Evolutionary conservation across 2,797 vertebrate species (phyloP).

Genomic region (Periophthalmus magnuspinnatus): DNA sequence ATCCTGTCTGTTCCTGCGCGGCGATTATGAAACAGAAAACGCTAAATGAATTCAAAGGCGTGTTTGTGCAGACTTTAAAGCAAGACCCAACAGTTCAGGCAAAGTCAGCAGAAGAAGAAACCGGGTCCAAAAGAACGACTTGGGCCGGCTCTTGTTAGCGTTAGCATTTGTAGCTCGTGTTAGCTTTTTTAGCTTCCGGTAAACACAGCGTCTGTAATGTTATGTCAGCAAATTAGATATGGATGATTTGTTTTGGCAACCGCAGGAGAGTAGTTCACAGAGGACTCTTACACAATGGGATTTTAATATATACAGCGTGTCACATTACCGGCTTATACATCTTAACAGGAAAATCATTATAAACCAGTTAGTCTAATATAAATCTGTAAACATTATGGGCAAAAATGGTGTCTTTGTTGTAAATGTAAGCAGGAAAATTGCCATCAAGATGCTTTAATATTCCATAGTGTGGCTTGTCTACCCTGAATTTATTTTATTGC

Average conservation of each 20-base stretch:
- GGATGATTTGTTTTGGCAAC: neutral
- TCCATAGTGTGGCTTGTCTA: too few species aligned
- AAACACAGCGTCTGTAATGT: neutral
- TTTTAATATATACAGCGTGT: neutral
- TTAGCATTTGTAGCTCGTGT: neutral
- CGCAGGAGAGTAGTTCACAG: neutral
- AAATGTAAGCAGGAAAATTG: too few species aligned
- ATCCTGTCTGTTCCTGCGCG: constrained; percentile 34
- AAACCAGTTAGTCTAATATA: too few species aligned
- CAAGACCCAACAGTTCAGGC: constrained; percentile 20
- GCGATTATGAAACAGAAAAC: constrained; percentile 13
- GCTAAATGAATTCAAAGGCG: constrained; percentile 14
- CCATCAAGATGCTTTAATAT: too few species aligned
- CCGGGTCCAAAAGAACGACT: constrained; percentile 7
- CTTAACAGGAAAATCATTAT: neutral
- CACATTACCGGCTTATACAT: neutral
- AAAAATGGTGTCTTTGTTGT: too few species aligned
- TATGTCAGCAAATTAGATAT: neutral
- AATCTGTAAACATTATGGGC: too few species aligned
- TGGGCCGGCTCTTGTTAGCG: neutral
- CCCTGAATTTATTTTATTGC: too few species aligned
- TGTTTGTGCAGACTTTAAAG: constrained; percentile 23
- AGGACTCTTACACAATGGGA: neutral
- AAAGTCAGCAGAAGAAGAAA: constrained; percentile 29
- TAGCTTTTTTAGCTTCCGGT: neutral